Evolutionary conservation across 2,888 invertebrate genomes (phyloP), one percentile per base, ranked within the genome.

Genomic region (Pachycephus smyrnensis): DNA sequence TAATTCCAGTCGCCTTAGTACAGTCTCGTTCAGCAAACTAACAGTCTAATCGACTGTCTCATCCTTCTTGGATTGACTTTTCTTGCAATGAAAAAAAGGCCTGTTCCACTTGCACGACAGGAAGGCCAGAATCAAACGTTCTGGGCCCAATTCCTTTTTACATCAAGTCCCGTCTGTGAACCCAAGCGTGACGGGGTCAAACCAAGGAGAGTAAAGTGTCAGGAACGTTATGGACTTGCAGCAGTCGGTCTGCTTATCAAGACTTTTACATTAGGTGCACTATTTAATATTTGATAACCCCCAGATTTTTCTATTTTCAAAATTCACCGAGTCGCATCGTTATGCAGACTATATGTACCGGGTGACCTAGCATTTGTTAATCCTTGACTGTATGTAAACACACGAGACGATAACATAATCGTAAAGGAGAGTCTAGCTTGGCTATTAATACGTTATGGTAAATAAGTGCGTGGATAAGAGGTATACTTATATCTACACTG

Each of bases 141-240:
- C 23, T 15, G 23, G 55, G 23, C 55, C 23, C 55, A 23, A 55
- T 55, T 55, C 55, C 55, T 55, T 55, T 55, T 55, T 55, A 55
- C 55, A 23, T 55, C 9, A 1, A 23, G 23, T 2, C 55, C 6
- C 23, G 55, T 23, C 55, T 55, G 79, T 79, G 76, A 77, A 82
- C 80, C 79, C 80, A 80, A 80, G 79, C 80, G 81, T 80, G 79
- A 55, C 81, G 78, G 75, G 84, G 82, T 86, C 81, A 81, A 79
- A 73, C 80, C 55, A 23, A 76, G 79, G 76, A 76, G 75, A 80
- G 73, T 79, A 74, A 4, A 77, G 74, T 84, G 85, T 86, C 86
- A 81, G 68, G 82, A 86, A 85, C 86, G 82, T 80, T 9, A 55
- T 55, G 55, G 6, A 9, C 55, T 55, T 23, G 23, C 15, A 55